These are phyloP conservation scores for Podocnemis expansa DNA, from an alignment of 2,113 vertebrate species.

Conservation along the genomic window DNA sequence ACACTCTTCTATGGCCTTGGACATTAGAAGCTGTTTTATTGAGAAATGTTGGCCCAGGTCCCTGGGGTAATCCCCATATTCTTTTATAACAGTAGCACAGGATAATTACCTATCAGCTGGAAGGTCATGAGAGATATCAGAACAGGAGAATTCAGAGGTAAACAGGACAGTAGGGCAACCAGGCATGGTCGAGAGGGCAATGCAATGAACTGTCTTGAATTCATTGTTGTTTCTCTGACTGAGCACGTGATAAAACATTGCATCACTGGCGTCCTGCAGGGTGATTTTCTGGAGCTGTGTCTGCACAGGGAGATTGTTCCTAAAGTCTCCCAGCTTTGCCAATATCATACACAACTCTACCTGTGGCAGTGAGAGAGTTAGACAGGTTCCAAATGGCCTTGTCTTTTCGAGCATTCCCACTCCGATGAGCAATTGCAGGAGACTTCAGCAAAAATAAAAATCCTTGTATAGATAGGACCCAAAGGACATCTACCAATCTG, in stretches of 20 bases:
- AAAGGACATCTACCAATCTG: background rate
- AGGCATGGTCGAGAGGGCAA: fast-evolving
- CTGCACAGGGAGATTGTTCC: background rate
- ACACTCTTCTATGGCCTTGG: background rate
- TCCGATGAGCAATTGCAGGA: background rate
- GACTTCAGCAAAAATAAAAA: background rate
- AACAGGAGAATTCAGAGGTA: background rate
- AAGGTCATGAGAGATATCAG: background rate
- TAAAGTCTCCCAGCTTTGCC: background rate
- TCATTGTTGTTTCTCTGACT: background rate
- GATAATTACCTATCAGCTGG: background rate
- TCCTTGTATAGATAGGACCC: background rate
- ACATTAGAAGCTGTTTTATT: background rate
- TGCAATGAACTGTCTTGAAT: background rate
- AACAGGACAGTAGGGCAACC: fast-evolving
- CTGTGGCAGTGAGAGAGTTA: background rate
- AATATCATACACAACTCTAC: fast-evolving
- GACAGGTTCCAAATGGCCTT: fast-evolving
- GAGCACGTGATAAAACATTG: background rate
- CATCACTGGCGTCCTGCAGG: background rate
- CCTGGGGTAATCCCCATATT: background rate
- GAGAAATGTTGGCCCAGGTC: background rate
- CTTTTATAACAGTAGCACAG: background rate
- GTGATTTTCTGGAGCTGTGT: fast-evolving
- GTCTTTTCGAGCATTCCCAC: background rate